Evolutionary conservation across 2,113 vertebrate species (phyloP), one percentile per base, ranked within the genome.

Genomic region (Lanius ludovicianus): DNA sequence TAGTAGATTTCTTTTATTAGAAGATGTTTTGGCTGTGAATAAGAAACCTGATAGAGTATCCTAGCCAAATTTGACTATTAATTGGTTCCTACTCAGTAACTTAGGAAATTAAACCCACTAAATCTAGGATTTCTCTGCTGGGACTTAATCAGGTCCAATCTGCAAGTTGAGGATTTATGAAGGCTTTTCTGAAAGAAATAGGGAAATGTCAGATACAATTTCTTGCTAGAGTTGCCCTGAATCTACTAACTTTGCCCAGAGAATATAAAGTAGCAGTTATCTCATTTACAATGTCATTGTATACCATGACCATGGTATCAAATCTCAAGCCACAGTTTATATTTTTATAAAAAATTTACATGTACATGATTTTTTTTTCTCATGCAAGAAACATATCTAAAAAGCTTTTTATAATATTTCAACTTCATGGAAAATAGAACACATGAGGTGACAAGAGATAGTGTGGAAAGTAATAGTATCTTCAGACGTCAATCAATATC

Each of bases 81-180:
- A 92, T 84, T 98, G 89, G 85, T 93, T 97, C 95, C 93, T 95
- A 97, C 65, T 96, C 96, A 95, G 73, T 97, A 98, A 97, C 46
- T 97, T 96, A 94, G 82, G 95, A 98, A 97, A 98, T 97, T 95
- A 97, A 97, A 98, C 97, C 55, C 90, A 96, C 94, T 98, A 97
- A 97, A 98, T 97, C 93, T 97, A 93, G 86, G 64, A 96, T 98
- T 98, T 98, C 79, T 96, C 91, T 89, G 53, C 77, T 89, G 95
- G 84, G 93, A 95, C 74, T 95, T 98, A 97, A 96, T 97, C 92
- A 76, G 39, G 95, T 96, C 89, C 96, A 96, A 95, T 97, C 96
- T 96, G 93, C 91, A 97, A 95, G 73, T 18, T 95, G 55, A 96
- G 78, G 89, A 97, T 98, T 98, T 97, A 96, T 93, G 96, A 97